A percentile compares a stretch with the other conserved stretches of the same genome.
Evolutionary conservation across 2,888 invertebrate genomes (phyloP).

Genomic region (Rhagophthalmus giganteus): DNA sequence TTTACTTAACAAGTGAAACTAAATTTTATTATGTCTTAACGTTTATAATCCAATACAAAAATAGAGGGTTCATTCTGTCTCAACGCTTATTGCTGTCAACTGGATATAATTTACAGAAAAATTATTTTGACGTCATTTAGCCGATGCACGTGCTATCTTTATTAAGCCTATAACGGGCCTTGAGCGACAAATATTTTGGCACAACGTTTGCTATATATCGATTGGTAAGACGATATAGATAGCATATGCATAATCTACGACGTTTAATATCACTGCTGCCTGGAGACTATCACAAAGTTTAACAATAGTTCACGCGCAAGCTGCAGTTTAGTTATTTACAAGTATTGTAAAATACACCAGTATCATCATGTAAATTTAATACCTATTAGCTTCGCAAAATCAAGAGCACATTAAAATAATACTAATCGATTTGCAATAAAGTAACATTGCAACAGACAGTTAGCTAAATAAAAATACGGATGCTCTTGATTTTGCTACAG

Average conservation of each 20-base stretch:
- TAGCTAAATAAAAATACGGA: neutral
- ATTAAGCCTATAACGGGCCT: constrained; percentile 10
- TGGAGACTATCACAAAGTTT: constrained; percentile 51
- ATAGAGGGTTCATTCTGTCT: constrained; percentile 58
- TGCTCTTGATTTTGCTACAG: constrained; percentile 51
- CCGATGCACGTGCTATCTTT: constrained; percentile 3
- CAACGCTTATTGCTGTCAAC: constrained; percentile 58
- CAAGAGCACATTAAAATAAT: constrained; percentile 41
- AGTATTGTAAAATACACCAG: constrained; percentile 49
- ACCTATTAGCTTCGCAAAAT: constrained; percentile 48
- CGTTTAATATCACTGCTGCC: constrained; percentile 33
- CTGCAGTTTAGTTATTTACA: constrained; percentile 37
- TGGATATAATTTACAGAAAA: constrained; percentile 45
- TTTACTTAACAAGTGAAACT: constrained; percentile 49
- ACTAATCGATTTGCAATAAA: constrained; percentile 1
- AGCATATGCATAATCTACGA: constrained; percentile 11
- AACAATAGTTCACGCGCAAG: constrained; percentile 36
- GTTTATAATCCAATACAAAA: constrained; percentile 57
- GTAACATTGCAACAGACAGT: neutral
- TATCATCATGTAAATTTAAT: constrained; percentile 49
- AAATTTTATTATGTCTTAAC: constrained; percentile 38
- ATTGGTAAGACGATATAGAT: constrained; percentile 10
- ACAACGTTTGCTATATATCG: constrained; percentile 21
- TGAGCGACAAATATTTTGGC: constrained; percentile 24
- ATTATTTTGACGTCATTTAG: constrained; percentile 6